Evolutionary conservation across 2,888 invertebrate genomes (phyloP).

Genomic region (Sinotaia quadrata): DNA sequence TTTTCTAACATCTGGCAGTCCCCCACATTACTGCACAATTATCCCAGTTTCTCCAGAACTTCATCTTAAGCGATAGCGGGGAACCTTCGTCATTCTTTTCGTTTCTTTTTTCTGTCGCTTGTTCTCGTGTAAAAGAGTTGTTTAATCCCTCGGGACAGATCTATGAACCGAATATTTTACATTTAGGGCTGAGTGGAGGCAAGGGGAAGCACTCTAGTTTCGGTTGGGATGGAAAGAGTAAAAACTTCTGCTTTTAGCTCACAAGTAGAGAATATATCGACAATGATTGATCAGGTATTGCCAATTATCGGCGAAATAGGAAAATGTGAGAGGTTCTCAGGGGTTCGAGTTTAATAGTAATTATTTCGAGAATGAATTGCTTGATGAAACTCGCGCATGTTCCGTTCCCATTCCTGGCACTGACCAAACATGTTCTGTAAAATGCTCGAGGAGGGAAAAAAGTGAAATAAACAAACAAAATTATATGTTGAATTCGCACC

Average conservation of each 20-base stretch:
- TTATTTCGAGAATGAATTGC: no score
- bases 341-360: no score
- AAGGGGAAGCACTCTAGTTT: no score
- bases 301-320: neutral
- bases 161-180: neutral
- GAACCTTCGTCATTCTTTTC: neutral
- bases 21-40: conserved; percentile 13
- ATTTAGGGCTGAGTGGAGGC: no score
- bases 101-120: neutral
- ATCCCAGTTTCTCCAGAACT: neutral
- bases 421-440: no score
- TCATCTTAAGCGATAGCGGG: neutral
- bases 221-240: neutral
- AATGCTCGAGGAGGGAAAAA: no score
- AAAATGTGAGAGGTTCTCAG: conserved; percentile 1
- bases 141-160: conserved; percentile 6
- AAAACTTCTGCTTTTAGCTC: neutral
- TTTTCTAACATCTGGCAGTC: conserved; percentile 13
- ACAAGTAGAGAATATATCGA: conserved; percentile 6
- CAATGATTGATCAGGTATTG: conserved; percentile 10
- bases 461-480: no score
- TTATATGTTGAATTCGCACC: no score
- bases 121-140: neutral
- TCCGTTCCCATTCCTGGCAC: no score
- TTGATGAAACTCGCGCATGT: no score